Evolutionary conservation across 2,888 invertebrate species (phyloP).

Genomic region (Gastracanthus pulcherrimus): DNA sequence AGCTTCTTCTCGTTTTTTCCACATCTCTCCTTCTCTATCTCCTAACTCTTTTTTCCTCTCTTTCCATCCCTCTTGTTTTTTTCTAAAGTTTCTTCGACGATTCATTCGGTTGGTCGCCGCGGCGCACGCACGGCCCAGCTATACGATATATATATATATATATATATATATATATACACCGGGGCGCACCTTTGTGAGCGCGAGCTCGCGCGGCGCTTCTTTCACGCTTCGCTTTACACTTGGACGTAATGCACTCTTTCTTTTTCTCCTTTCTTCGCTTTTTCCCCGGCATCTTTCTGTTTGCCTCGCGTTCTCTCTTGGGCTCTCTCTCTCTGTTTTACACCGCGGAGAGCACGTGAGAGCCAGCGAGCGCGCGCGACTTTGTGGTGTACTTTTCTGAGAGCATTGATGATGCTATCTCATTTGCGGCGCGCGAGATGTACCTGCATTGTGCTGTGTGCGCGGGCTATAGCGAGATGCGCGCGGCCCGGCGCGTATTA

Average conservation of each 20-base stretch:
- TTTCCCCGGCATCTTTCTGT: neutral
- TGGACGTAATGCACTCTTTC: neutral
- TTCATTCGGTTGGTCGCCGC: neutral
- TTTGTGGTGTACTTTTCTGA: neutral
- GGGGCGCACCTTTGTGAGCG: too few relatives aligned
- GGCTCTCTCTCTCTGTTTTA: neutral
- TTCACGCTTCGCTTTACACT: neutral
- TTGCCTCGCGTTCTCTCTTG: neutral
- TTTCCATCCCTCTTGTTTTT: neutral
- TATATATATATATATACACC: neutral
- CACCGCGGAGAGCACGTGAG: neutral
- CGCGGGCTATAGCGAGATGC: too few relatives aligned
- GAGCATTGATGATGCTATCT: conserved; percentile 21
- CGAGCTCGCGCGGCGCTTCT: too few relatives aligned
- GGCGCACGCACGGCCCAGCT: neutral
- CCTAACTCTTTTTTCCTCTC: conserved; percentile 2
- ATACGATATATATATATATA: too few relatives aligned
- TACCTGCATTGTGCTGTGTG: neutral
- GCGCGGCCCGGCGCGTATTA: neutral
- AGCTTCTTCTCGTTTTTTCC: neutral
- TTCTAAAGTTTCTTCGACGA: neutral
- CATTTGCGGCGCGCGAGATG: neutral
- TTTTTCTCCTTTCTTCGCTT: neutral
- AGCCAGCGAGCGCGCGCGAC: neutral
- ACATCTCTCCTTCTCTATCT: neutral